Evolutionary conservation across 2,888 invertebrate genomes (phyloP), one percentile per base, ranked within the genome.

Genomic region (Erebia aethiops): DNA sequence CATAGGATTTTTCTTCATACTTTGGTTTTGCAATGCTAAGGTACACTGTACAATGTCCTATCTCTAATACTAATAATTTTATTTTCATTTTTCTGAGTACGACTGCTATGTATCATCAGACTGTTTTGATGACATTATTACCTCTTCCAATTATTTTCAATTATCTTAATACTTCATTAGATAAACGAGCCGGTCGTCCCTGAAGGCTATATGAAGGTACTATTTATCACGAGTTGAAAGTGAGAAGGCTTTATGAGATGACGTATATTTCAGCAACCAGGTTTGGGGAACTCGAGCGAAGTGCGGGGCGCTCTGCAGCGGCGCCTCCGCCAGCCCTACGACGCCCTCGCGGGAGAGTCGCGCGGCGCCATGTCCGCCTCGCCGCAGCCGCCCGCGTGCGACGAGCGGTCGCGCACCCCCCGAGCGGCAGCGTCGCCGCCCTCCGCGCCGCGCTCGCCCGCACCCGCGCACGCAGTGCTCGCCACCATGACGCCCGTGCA

Each of bases 401-500:
- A 86, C 75, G 87, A 87, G 84, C 94, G 93, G 87, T 90, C 82
- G 86, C 92, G 84, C 86, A 89, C 77, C 87, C 90, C 85, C 79
- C 86, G 82, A 85, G 92, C 82, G 71, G 91, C 91, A 80, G 91
- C 91, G 66, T 94, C 94, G 68, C 94, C 94, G 72, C 89, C 90
- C 56, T 87, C 91, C 76, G 87, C 94, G 71, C 92, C 94, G 77
- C 94, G 94, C 78, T 95, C 95, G 60, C 95, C 95, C 89, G 95
- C 96, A 94, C 86, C 95, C 92, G 90, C 96, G 95, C 80, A 96
- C 80, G 95, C 96, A 75, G 96, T 97, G 90, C 94, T 97, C 78
- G 97, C 97, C 77, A 97, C 97, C 82, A 97, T 97, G 97, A 97
- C 97, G 74, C 97, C 97, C 71, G 97, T 97, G 77, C 92, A 91